phyloP scores from a whole-genome alignment of 2,113 vertebrate genomes.

The Myrmecobius fasciatus region DNA sequence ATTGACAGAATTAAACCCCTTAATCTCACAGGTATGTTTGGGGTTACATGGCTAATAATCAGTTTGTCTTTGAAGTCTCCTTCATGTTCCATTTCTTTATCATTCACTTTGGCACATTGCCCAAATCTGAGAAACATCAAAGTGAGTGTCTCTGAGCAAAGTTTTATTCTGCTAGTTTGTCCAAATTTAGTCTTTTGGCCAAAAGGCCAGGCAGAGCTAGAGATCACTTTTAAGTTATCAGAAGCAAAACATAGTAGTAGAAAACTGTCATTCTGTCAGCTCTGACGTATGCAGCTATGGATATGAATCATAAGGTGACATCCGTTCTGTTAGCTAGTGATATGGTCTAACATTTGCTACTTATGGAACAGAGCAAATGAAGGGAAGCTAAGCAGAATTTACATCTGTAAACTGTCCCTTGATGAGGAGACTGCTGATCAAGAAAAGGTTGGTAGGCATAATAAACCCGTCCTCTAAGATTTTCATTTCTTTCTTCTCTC shows the following conservation, averaged over 20 bases:
- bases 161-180: constrained; percentile 30
- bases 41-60: neutral
- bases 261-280: constrained; percentile 29
- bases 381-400: constrained; percentile 73
- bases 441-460: constrained; percentile 54
- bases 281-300: constrained; percentile 25
- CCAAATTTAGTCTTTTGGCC: constrained; percentile 33
- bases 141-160: neutral
- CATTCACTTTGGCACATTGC: neutral
- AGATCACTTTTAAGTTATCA: constrained; percentile 33
- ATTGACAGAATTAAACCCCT: neutral
- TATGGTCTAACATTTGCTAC: constrained; percentile 57
- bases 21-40: constrained; percentile 35
- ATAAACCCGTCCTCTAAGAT: constrained; percentile 67
- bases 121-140: constrained; percentile 11
- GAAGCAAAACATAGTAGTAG: constrained; percentile 48
- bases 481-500: constrained; percentile 48
- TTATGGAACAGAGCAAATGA: constrained; percentile 71
- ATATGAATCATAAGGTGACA: constrained; percentile 46
- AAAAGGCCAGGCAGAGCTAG: constrained; percentile 32
- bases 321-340: constrained; percentile 56
- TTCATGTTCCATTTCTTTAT: constrained; percentile 28
- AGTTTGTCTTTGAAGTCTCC: constrained; percentile 25
- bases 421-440: constrained; percentile 64
- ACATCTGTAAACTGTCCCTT: constrained; percentile 55